Evolutionary conservation across 2,113 vertebrate species (phyloP).

Genomic region (Emydura subglobosa): DNA sequence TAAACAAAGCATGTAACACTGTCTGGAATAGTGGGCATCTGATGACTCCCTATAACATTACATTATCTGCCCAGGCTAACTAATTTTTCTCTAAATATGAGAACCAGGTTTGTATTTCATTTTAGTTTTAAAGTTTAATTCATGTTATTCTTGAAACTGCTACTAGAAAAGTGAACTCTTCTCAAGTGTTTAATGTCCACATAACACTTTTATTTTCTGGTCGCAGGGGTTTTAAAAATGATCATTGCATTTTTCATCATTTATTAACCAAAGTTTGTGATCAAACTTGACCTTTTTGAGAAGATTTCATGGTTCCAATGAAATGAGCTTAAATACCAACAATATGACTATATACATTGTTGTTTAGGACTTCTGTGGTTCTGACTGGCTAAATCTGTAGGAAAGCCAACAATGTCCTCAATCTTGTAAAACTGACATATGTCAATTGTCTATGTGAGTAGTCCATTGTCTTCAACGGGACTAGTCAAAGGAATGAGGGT

Average conservation of each 20-base stretch:
- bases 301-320: background rate
- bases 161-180: background rate
- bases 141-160: background rate
- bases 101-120: background rate
- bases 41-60: background rate
- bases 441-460: background rate
- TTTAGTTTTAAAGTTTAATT: background rate
- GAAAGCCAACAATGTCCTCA: background rate
- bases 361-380: background rate
- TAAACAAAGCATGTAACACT: background rate
- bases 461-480: too few species aligned
- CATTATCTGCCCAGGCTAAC: background rate
- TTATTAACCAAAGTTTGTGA: background rate
- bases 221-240: accelerated
- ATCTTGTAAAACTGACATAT: background rate
- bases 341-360: background rate
- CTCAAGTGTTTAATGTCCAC: background rate
- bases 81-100: background rate
- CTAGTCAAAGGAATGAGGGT: too few species aligned
- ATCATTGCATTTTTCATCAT: background rate
- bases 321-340: background rate
- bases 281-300: background rate
- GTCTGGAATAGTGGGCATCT: background rate
- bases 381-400: background rate
- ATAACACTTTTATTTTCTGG: background rate